Conservation (phyloP, 2,113 vertebrate genomes). For the Anolis carolinensis region DNA sequence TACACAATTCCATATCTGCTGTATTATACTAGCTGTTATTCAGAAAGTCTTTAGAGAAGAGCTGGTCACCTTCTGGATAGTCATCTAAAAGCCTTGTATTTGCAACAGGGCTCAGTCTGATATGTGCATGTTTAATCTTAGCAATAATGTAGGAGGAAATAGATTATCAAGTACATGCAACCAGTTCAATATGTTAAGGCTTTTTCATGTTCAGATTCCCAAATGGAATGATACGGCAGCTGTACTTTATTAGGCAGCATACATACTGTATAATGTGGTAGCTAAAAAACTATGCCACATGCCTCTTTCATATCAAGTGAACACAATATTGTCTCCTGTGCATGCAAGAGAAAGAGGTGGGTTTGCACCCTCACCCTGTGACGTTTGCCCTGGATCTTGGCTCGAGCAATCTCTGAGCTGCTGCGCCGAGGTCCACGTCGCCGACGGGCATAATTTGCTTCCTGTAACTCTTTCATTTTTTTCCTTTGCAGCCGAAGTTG, state of each 20-base stretch:
- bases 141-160: not conserved
- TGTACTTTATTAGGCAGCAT: too few relatives aligned
- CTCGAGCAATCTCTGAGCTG: conserved; percentile 83
- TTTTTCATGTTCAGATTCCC: too few relatives aligned
- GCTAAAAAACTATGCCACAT: not conserved
- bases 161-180: too few relatives aligned
- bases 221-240: too few relatives aligned
- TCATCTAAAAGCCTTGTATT: not conserved
- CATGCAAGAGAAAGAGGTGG: not conserved
- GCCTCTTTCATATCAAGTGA: not conserved
- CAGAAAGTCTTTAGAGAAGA: not conserved
- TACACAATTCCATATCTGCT: not conserved
- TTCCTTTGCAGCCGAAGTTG: conserved; percentile 90
- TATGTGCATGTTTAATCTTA: not conserved
- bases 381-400: conserved; percentile 87
- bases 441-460: conserved; percentile 75
- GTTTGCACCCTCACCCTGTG: conserved; percentile 79
- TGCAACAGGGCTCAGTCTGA: not conserved
- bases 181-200: too few relatives aligned
- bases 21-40: too few relatives aligned
- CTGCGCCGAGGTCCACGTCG: conserved; percentile 87
- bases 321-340: not conserved
- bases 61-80: not conserved
- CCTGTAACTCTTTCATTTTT: conserved; percentile 80
- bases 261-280: too few relatives aligned